These are phyloP conservation scores for Danio albolineatus DNA, from an alignment of 2,797 vertebrate genomes.

Conservation along the genomic window DNA sequence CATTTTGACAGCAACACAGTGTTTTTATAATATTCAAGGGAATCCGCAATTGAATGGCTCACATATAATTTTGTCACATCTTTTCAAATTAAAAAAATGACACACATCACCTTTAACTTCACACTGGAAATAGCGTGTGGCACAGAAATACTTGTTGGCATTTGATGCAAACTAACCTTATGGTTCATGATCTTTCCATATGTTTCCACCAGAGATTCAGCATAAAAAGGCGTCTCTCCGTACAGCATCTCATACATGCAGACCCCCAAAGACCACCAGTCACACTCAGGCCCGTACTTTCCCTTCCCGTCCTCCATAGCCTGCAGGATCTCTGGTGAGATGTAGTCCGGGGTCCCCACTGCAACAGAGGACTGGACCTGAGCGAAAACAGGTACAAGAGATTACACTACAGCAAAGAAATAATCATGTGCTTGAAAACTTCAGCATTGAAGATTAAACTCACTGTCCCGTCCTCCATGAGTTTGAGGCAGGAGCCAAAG, in stretches of 20 bases:
- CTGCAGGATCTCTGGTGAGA: slow-evolving; percentile 98
- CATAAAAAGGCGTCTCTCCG: slow-evolving; percentile 98
- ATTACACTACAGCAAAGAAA: neutral
- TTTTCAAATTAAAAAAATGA: neutral
- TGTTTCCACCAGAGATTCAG: slow-evolving; percentile 98
- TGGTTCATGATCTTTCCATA: slow-evolving; percentile 99
- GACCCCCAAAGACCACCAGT: slow-evolving; percentile 99
- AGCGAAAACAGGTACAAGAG: neutral
- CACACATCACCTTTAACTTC: slow-evolving; percentile 7
- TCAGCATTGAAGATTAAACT: slow-evolving; percentile 58
- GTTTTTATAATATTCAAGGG: neutral
- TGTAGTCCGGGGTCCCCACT: slow-evolving; percentile 98
- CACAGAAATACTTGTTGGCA: neutral
- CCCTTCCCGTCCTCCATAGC: slow-evolving; percentile 99
- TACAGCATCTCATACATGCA: slow-evolving; percentile 99
- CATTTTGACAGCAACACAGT: neutral
- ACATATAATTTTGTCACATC: neutral
- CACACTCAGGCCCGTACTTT: slow-evolving; percentile 97
- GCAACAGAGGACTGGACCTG: slow-evolving; percentile 98
- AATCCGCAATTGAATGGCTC: neutral
- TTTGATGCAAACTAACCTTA: slow-evolving; percentile 83
- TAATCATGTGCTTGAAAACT: neutral
- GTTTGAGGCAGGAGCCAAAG: slow-evolving; percentile 97
- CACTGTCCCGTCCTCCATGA: slow-evolving; percentile 98
- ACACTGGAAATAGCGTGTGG: neutral